These are phyloP conservation scores for Fragum whitleyi DNA, from an alignment of 2,888 invertebrate species.

Conservation along the genomic window DNA sequence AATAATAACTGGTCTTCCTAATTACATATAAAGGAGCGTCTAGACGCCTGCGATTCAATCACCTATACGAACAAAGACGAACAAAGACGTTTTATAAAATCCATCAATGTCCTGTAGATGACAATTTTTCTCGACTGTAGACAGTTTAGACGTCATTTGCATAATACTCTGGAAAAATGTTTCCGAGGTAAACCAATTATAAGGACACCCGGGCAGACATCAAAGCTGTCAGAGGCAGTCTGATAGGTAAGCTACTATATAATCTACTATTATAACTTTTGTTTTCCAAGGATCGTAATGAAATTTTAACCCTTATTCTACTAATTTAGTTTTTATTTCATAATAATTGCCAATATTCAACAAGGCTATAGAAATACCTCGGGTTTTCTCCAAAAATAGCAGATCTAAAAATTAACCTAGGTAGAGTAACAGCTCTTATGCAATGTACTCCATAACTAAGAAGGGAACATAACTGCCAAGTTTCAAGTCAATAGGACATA, in stretches of 20 bases:
- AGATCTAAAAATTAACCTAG: too few species aligned
- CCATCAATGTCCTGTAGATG: slow-evolving; percentile 25
- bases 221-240: not conserved
- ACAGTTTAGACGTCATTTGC: slow-evolving; percentile 30
- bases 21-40: slow-evolving; percentile 26
- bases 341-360: too few species aligned
- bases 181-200: slow-evolving; percentile 25
- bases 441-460: too few species aligned
- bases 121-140: slow-evolving; percentile 22
- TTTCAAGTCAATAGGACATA: too few species aligned
- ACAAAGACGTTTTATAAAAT: slow-evolving; percentile 35
- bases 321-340: too few species aligned
- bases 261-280: too few species aligned
- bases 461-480: too few species aligned
- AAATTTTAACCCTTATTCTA: too few species aligned
- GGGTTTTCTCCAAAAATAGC: too few species aligned
- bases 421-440: too few species aligned
- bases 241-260: not conserved
- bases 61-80: slow-evolving; percentile 19
- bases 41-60: slow-evolving; percentile 26
- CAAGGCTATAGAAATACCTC: too few species aligned
- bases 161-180: slow-evolving; percentile 22
- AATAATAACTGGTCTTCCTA: slow-evolving; percentile 25
- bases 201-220: slow-evolving; percentile 17
- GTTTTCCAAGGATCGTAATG: too few species aligned